A percentile compares a stretch with the other conserved stretches of the same genome.
phyloP scores from a whole-genome alignment of 1,140 invertebrate species.

The Kradibia gibbosae region DNA sequence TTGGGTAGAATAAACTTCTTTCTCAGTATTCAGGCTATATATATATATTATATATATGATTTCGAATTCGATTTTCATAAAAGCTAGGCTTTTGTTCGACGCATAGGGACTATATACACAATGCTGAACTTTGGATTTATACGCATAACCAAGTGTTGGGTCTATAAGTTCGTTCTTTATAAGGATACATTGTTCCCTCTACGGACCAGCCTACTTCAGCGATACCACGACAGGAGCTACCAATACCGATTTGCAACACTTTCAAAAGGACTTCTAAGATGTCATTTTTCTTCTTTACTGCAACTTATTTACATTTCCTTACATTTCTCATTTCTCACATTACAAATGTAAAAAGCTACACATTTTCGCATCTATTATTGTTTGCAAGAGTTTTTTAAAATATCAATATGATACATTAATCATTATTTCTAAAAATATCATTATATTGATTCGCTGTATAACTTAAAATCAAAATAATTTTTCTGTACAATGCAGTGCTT shows the following conservation, averaged over 20 bases:
- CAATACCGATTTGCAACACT: conserved; percentile 39
- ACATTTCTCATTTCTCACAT: not conserved
- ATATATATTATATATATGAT: too few species aligned
- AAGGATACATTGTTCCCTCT: conserved; percentile 4
- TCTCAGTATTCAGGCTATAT: not conserved
- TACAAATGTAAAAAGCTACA: conserved; percentile 16
- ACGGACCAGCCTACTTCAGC: not conserved
- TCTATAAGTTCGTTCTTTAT: conserved; percentile 3
- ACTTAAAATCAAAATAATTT: too few species aligned
- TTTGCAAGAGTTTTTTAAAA: too few species aligned
- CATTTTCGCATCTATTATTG: not conserved
- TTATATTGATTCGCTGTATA: too few species aligned
- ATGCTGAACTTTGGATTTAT: conserved; percentile 16
- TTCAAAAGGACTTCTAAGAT: conserved; percentile 30
- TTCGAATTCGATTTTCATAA: conserved; percentile 11
- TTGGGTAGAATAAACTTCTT: not conserved
- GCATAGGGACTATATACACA: not conserved
- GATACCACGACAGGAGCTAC: not conserved
- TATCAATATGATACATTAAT: too few species aligned
- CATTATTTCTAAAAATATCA: too few species aligned
- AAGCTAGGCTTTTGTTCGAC: conserved; percentile 7
- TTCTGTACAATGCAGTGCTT: too few species aligned
- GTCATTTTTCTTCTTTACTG: conserved; percentile 31
- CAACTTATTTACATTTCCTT: conserved; percentile 18
- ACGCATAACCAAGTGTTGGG: not conserved